Conservation (phyloP, 2,113 vertebrate species). For the Malaclemys terrapin region DNA sequence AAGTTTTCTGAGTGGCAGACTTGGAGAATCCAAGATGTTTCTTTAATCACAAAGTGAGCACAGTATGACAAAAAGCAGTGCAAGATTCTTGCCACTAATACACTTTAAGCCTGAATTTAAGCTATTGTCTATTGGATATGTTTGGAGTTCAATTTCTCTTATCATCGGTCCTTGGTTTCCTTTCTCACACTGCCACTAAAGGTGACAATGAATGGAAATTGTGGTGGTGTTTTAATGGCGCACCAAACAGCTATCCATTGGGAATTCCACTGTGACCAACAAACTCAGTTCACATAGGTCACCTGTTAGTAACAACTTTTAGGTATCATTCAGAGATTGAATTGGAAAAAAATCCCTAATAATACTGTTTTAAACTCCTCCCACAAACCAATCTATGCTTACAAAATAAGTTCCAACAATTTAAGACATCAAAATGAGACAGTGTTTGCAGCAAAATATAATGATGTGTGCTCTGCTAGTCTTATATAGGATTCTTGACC, state of each 20-base stretch:
- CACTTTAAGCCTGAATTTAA: neutral
- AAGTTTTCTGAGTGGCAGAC: neutral
- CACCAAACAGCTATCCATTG: neutral
- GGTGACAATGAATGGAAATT: neutral
- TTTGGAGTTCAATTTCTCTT: neutral
- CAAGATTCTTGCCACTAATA: neutral
- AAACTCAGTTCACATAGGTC: neutral
- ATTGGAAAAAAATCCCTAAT: neutral
- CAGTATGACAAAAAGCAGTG: neutral
- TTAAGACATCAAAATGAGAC: neutral
- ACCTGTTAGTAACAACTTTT: neutral
- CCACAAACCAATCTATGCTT: neutral
- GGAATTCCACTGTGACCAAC: neutral
- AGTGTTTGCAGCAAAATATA: neutral
- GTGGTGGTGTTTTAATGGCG: neutral
- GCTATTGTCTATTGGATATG: neutral
- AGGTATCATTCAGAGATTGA: neutral
- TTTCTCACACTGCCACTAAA: neutral
- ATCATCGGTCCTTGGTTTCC: fast-evolving
- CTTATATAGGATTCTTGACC: neutral
- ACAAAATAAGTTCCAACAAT: neutral
- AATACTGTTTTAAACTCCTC: neutral
- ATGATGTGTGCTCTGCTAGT: neutral
- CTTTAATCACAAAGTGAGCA: neutral
- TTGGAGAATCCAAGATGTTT: neutral